These are phyloP conservation scores for Solenopsis fugax DNA, from an alignment of 1,140 invertebrate species.

Conservation along the genomic window DNA sequence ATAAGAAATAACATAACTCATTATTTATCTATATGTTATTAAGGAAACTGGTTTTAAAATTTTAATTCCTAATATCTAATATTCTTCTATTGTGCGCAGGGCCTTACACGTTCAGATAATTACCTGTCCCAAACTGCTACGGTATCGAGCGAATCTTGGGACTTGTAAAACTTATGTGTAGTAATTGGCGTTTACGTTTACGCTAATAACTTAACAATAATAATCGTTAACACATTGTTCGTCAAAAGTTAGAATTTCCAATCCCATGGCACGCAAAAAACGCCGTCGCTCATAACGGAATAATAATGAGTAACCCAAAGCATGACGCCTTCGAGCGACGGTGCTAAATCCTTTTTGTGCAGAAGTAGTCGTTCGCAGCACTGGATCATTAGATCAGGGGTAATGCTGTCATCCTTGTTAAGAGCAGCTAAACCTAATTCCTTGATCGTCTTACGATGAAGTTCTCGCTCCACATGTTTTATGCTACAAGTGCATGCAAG, in stretches of 20 bases:
- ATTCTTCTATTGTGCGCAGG: too few species aligned
- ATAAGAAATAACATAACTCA: too few species aligned
- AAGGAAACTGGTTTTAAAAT: too few species aligned
- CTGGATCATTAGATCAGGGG: conserved; percentile 95
- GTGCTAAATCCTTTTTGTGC: conserved; percentile 84
- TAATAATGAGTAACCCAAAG: conserved; percentile 96
- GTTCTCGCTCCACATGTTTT: conserved; percentile 91
- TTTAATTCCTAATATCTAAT: too few species aligned
- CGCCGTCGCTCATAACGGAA: conserved; percentile 95
- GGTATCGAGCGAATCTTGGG: not conserved
- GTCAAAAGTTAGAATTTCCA: conserved; percentile 88
- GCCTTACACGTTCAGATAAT: not conserved
- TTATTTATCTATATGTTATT: too few species aligned
- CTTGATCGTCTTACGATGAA: conserved; percentile 89
- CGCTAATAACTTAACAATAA: conserved; percentile 9
- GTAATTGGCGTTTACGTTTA: conserved; percentile 3
- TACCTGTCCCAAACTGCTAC: not conserved
- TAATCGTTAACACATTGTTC: conserved; percentile 5
- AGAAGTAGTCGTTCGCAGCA: conserved; percentile 92
- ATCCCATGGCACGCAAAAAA: conserved; percentile 97
- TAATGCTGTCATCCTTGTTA: conserved; percentile 96
- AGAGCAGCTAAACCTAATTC: conserved; percentile 90
- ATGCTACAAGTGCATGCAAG: conserved; percentile 87
- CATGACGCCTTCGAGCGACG: conserved; percentile 87
- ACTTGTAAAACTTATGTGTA: conserved; percentile 23